phyloP scores from a whole-genome alignment of 1,140 invertebrate species.

The Centruroides vittatus region DNA sequence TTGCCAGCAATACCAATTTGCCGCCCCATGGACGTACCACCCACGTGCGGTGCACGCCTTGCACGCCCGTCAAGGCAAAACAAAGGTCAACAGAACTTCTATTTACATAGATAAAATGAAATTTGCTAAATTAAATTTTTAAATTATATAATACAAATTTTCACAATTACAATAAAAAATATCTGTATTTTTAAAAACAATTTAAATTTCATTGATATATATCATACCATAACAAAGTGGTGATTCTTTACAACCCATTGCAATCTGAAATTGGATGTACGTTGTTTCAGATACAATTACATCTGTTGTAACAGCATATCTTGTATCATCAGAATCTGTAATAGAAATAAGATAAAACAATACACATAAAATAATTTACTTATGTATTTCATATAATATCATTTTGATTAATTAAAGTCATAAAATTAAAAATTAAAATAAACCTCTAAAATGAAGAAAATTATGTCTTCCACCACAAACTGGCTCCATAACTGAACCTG shows the following conservation, averaged over 20 bases:
- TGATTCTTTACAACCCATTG: conserved; percentile 27
- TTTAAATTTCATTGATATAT: not conserved
- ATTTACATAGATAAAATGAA: too few relatives aligned
- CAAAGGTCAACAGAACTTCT: too few relatives aligned
- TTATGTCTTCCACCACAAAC: conserved; percentile 26
- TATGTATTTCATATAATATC: too few relatives aligned
- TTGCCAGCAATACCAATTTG: too few relatives aligned
- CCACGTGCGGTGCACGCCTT: too few relatives aligned
- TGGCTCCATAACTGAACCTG: conserved; percentile 25
- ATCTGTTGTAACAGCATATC: conserved; percentile 34
- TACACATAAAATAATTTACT: not conserved
- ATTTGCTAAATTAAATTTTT: too few relatives aligned
- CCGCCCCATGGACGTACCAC: too few relatives aligned
- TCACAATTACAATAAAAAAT: too few relatives aligned
- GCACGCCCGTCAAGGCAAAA: too few relatives aligned
- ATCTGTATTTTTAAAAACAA: not conserved
- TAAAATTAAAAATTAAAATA: not conserved
- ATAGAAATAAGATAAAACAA: not conserved
- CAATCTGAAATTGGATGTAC: conserved; percentile 30
- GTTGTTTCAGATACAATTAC: conserved; percentile 26
- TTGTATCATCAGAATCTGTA: conserved; percentile 21
- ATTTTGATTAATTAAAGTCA: not conserved
- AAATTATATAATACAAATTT: too few relatives aligned
- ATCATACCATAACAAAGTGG: conserved; percentile 28
- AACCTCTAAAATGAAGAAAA: conserved; percentile 24